Conservation (phyloP, 2,888 invertebrate genomes). For the Luperina testacea region DNA sequence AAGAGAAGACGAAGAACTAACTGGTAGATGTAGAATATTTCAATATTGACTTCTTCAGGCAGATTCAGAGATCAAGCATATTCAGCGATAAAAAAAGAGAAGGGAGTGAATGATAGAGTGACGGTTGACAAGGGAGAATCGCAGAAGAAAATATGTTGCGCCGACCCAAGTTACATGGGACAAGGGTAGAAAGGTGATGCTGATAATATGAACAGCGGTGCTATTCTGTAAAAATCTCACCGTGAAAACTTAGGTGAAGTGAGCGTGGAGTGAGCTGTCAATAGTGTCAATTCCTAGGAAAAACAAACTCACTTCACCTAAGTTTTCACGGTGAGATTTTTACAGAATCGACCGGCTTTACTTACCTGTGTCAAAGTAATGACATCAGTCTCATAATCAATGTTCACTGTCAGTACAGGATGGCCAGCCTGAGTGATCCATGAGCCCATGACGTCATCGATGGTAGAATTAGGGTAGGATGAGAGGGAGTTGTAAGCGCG, state of each 20-base stretch:
- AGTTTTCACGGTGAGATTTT: no score
- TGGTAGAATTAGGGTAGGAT: constrained; percentile 72
- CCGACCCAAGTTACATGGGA: background rate
- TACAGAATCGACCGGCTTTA: no score
- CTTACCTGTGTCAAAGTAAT: constrained; percentile 81
- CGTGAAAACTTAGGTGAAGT: no score
- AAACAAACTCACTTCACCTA: no score
- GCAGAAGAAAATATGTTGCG: background rate
- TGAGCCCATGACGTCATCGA: constrained; percentile 80
- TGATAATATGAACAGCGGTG: background rate
- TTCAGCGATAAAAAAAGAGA: background rate
- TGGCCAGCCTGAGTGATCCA: constrained; percentile 85
- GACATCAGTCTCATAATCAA: constrained; percentile 77
- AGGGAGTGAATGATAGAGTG: background rate
- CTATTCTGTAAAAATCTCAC: no score
- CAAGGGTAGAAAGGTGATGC: no score
- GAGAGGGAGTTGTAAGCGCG: constrained; percentile 71
- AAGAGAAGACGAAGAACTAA: background rate
- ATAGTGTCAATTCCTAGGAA: no score
- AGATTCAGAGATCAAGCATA: background rate
- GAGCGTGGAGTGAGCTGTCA: no score
- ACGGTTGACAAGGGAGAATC: background rate
- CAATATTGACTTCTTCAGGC: background rate
- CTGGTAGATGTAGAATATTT: no score
- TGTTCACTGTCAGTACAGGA: constrained; percentile 79